Percentiles rank a stretch among this genome's conserved stretches.
Evolutionary conservation across 2,797 vertebrate species (phyloP).

Genomic region (Prunella strophiata): DNA sequence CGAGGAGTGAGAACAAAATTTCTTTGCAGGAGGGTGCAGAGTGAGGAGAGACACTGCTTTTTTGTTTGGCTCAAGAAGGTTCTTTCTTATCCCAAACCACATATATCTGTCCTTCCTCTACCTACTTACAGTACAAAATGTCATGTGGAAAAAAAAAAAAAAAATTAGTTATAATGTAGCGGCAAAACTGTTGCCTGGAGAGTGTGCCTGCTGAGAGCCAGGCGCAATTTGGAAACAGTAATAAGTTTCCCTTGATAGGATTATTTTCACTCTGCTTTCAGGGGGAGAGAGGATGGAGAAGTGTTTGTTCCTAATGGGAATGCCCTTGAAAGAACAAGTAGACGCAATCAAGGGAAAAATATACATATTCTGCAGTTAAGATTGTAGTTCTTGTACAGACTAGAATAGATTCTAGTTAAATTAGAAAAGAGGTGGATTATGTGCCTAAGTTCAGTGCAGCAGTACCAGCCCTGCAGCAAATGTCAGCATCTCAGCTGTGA

Average conservation of each 20-base stretch:
- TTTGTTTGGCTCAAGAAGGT: not conserved
- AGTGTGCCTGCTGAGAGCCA: conserved; percentile 69
- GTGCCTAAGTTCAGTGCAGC: conserved; percentile 3
- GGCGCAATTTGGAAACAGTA: conserved; percentile 73
- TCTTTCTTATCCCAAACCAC: not conserved
- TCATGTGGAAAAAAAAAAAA: conserved; percentile 57
- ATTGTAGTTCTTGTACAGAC: conserved; percentile 49
- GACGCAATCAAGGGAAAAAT: conserved; percentile 66
- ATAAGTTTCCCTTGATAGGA: conserved; percentile 74
- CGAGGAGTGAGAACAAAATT: not conserved
- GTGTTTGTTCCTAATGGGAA: conserved; percentile 66
- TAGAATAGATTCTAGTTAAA: conserved; percentile 45
- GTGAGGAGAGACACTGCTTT: not conserved
- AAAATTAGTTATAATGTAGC: conserved; percentile 63
- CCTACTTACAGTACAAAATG: conserved; percentile 58
- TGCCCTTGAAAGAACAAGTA: conserved; percentile 72
- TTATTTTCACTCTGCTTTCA: conserved; percentile 74
- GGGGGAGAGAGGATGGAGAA: conserved; percentile 56
- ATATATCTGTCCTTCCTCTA: conserved; percentile 41
- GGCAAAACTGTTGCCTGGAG: conserved; percentile 68
- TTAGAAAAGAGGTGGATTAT: conserved; percentile 42
- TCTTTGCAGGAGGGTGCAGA: conserved; percentile 6
- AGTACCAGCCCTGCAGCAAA: not conserved
- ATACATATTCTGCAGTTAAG: conserved; percentile 57
- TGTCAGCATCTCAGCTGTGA: conserved; percentile 4